Evolutionary conservation across 2,113 vertebrate genomes (phyloP).

Genomic region (Paratilapia polleni): DNA sequence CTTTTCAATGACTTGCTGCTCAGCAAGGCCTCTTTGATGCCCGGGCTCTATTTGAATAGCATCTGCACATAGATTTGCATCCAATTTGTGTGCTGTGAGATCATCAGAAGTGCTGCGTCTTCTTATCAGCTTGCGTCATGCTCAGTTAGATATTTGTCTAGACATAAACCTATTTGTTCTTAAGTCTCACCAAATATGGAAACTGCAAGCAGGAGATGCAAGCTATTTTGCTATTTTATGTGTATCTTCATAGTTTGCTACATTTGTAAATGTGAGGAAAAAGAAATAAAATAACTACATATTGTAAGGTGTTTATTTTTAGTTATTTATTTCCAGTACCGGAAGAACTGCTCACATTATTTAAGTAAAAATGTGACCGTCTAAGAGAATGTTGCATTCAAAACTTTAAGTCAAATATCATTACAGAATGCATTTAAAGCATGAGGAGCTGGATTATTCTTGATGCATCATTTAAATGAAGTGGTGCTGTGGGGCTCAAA

Average conservation of each 20-base stretch:
- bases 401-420: not conserved
- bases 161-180: not conserved
- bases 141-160: not conserved
- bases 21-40: constrained; percentile 36
- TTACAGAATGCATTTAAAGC: not conserved
- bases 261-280: not conserved
- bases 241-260: not conserved
- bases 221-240: not conserved
- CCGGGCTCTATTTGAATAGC: constrained; percentile 51
- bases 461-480: not conserved
- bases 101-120: constrained; percentile 8
- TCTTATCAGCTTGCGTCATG: constrained; percentile 6
- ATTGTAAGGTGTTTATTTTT: not conserved
- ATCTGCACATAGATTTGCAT: constrained; percentile 65
- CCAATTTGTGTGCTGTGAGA: constrained; percentile 60
- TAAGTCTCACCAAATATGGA: constrained; percentile 7
- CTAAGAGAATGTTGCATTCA: too few relatives aligned
- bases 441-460: not conserved
- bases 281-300: not conserved
- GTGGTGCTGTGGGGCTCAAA: not conserved
- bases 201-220: not conserved
- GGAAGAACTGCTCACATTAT: not conserved
- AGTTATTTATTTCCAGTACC: not conserved
- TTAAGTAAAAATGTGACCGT: too few relatives aligned
- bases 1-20: constrained; percentile 23